A percentile compares a stretch with the other conserved stretches of the same genome.
Evolutionary conservation across 1,140 invertebrate genomes (phyloP).

Genomic region (Wiebesia pumilae): DNA sequence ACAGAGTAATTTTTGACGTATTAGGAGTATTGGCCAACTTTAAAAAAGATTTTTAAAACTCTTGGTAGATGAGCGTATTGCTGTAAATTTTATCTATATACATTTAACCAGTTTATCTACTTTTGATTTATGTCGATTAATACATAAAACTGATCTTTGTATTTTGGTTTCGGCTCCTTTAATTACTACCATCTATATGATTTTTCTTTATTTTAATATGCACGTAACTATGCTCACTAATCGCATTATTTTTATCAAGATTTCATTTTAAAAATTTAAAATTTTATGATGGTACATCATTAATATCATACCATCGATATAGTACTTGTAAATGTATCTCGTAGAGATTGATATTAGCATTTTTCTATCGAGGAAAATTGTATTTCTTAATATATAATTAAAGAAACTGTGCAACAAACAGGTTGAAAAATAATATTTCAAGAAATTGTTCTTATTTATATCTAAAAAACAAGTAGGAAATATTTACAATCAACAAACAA

Average conservation of each 20-base stretch:
- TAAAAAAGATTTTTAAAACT: background rate
- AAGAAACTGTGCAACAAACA: slow-evolving; percentile 17
- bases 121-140: background rate
- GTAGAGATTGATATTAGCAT: background rate
- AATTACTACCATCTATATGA: background rate
- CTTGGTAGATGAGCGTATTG: background rate
- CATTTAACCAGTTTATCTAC: background rate
- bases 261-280: background rate
- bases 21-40: background rate
- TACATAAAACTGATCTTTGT: background rate
- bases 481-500: background rate
- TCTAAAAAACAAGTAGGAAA: background rate
- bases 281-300: background rate
- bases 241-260: background rate
- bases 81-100: background rate
- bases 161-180: slow-evolving; percentile 7
- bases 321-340: background rate
- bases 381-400: background rate
- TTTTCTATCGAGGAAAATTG: background rate
- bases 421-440: slow-evolving; percentile 5
- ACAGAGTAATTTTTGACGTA: background rate
- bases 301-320: background rate
- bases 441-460: slow-evolving; percentile 10
- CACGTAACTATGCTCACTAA: background rate
- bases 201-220: background rate